Percentiles rank a stretch among this genome's conserved stretches.
Evolutionary conservation across 2,888 invertebrate genomes (phyloP).

Genomic region (Trichogramma dendrolimi): DNA sequence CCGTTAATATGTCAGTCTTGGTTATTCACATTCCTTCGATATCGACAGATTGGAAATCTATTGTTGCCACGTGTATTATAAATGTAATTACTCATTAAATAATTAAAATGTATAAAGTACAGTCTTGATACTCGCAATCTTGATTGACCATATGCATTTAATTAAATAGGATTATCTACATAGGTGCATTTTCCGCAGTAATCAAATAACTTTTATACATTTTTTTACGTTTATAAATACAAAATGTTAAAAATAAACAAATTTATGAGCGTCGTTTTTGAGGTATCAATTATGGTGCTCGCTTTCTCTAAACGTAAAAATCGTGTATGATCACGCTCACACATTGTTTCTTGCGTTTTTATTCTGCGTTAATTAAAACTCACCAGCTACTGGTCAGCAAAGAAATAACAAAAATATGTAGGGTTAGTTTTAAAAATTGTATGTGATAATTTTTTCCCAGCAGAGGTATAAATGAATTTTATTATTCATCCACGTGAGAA

Average conservation of each 20-base stretch:
- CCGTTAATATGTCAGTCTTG: background rate
- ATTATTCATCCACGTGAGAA: too few relatives aligned
- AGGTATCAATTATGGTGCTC: background rate
- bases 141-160: background rate
- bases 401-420: background rate
- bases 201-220: background rate
- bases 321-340: background rate
- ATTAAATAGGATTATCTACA: background rate
- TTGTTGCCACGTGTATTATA: too few relatives aligned
- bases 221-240: background rate
- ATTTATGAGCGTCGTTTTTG: background rate
- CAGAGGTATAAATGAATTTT: too few relatives aligned
- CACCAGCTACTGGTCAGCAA: slow-evolving; percentile 1
- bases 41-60: background rate
- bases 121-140: background rate
- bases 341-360: background rate
- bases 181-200: background rate
- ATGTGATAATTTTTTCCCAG: background rate
- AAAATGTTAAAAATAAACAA: background rate
- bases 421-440: slow-evolving; percentile 3
- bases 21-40: background rate
- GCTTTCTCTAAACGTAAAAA: background rate
- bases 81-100: background rate
- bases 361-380: slow-evolving; percentile 19
- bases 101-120: background rate